A percentile compares a stretch with the other conserved stretches of the same genome.
phyloP scores from a whole-genome alignment of 1,140 invertebrate genomes.

The Acyrthosiphon pisum region DNA sequence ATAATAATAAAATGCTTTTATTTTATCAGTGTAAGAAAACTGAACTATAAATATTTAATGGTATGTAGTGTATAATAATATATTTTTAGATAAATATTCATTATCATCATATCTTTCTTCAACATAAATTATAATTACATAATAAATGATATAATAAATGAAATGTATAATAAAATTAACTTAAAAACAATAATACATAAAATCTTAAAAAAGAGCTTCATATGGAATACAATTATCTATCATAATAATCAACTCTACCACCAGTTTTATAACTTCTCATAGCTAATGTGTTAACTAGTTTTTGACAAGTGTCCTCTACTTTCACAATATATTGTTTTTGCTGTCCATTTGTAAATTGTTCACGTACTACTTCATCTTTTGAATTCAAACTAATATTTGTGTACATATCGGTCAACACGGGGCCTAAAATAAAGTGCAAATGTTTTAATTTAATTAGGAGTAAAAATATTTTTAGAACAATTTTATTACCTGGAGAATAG shows the following conservation, averaged over 20 bases:
- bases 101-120: not conserved
- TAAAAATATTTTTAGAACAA: not conserved
- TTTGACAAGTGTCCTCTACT: conserved; percentile 76
- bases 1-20: not conserved
- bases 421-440: conserved; percentile 62
- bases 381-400: conserved; percentile 68
- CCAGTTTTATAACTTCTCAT: conserved; percentile 80
- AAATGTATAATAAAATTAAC: not conserved
- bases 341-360: conserved; percentile 70
- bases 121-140: not conserved
- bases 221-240: conserved; percentile 34
- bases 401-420: conserved; percentile 89
- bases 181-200: not conserved
- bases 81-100: not conserved
- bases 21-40: not conserved
- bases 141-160: not conserved
- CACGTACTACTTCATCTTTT: conserved; percentile 69
- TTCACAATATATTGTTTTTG: conserved; percentile 73
- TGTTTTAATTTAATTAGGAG: not conserved
- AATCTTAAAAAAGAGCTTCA: not conserved
- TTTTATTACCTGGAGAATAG: conserved; percentile 83
- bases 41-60: not conserved
- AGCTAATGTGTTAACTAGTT: conserved; percentile 75
- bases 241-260: conserved; percentile 83
- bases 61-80: not conserved